phyloP scores from a whole-genome alignment of 2,888 invertebrate genomes.

The Globia sparganii region DNA sequence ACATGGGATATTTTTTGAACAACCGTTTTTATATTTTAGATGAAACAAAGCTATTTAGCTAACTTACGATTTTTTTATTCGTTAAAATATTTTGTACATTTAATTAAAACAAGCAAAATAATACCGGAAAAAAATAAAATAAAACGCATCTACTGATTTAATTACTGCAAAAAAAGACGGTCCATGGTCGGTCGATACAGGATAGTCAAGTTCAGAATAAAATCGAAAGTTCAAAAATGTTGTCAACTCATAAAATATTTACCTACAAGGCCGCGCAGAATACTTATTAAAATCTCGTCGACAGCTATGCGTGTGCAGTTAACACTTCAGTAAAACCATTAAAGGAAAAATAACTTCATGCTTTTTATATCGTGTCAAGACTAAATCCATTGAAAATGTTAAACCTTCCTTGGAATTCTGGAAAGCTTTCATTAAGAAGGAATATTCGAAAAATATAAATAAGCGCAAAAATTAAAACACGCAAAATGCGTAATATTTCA shows the following conservation, averaged over 20 bases:
- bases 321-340: neutral
- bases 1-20: neutral
- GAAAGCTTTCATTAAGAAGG: neutral
- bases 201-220: constrained; percentile 26
- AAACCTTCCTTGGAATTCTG: neutral
- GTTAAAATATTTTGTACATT: neutral
- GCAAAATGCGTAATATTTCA: neutral
- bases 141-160: neutral
- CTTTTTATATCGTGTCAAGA: neutral
- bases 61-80: neutral
- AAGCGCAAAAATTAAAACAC: too few relatives aligned
- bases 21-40: neutral
- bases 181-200: neutral
- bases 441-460: neutral
- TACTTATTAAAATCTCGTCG: constrained; percentile 17
- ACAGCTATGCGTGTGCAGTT: neutral
- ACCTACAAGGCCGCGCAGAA: constrained; percentile 3
- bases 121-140: too few relatives aligned
- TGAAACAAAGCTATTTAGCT: neutral
- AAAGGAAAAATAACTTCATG: neutral
- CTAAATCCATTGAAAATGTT: neutral
- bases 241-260: constrained; percentile 11
- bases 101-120: neutral
- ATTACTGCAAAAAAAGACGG: neutral
- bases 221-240: constrained; percentile 50